A percentile compares a stretch with the other conserved stretches of the same genome.
These are phyloP conservation scores for Plusia festucae DNA, from an alignment of 2,888 invertebrate genomes.

Conservation along the genomic window DNA sequence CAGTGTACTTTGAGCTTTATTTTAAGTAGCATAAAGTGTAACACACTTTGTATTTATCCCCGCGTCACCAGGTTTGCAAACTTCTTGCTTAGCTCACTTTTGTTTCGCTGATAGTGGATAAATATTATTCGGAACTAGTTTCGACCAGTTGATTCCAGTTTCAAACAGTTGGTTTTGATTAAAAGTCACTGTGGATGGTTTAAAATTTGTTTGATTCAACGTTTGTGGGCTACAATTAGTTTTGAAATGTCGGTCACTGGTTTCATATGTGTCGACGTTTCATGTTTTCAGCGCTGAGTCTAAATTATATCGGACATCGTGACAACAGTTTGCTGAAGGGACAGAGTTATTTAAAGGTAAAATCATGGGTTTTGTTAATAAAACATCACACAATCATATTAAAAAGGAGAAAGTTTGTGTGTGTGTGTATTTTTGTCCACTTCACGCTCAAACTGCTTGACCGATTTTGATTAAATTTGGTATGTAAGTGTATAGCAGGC, in stretches of 20 bases:
- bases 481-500: no score
- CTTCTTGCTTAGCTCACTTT: conserved; percentile 74
- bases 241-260: conserved; percentile 13
- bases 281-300: background rate
- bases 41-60: conserved; percentile 56
- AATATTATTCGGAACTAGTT: conserved; percentile 80
- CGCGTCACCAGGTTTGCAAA: conserved; percentile 63
- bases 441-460: no score
- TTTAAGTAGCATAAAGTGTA: conserved; percentile 40
- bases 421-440: no score
- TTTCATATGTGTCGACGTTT: conserved; percentile 7
- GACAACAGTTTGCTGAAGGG: background rate
- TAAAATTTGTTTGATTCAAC: conserved; percentile 29
- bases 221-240: conserved; percentile 25
- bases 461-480: no score
- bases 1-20: conserved; percentile 34
- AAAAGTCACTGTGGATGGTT: conserved; percentile 60
- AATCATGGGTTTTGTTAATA: background rate
- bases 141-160: conserved; percentile 73
- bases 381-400: no score
- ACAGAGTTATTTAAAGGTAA: background rate
- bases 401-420: no score
- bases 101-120: conserved; percentile 78
- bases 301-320: background rate
- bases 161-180: conserved; percentile 73